Conservation (phyloP, 2,797 vertebrate genomes). For the Echiichthys vipera region DNA sequence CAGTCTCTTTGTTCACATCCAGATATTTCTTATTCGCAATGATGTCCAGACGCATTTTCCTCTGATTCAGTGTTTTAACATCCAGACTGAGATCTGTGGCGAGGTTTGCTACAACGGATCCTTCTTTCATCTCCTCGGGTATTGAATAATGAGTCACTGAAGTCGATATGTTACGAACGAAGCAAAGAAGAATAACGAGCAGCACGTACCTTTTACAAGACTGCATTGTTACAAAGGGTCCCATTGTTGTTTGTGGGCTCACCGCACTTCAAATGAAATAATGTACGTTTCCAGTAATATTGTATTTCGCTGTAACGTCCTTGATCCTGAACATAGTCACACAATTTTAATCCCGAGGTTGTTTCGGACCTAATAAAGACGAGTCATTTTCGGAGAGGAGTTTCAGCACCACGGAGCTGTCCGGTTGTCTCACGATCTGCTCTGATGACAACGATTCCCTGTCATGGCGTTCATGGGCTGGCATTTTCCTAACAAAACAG, state of each 20-base stretch:
- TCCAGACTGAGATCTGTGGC: slow-evolving; percentile 76
- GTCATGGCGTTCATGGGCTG: not conserved
- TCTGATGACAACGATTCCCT: not conserved
- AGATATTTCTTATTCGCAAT: slow-evolving; percentile 46
- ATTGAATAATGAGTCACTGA: slow-evolving; percentile 50
- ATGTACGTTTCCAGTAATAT: not conserved
- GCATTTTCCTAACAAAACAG: slow-evolving; percentile 19
- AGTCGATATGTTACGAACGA: not conserved
- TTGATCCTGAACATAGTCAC: not conserved
- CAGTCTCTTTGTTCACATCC: slow-evolving; percentile 60
- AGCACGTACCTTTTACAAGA: not conserved
- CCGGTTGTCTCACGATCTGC: not conserved
- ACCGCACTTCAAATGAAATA: not conserved
- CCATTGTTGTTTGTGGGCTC: not conserved
- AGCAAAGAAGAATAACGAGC: too few relatives aligned
- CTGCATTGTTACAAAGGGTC: not conserved
- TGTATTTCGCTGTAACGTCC: fast-evolving
- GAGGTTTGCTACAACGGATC: slow-evolving; percentile 77
- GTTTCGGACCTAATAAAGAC: fast-evolving
- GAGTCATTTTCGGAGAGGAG: fast-evolving
- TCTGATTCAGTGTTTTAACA: slow-evolving; percentile 51
- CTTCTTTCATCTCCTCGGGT: slow-evolving; percentile 79
- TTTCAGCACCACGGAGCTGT: slow-evolving; percentile 51
- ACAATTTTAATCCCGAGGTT: not conserved
- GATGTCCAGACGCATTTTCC: slow-evolving; percentile 69